Conservation (phyloP, 2,888 invertebrate species). For the Drosophila nr. fundita region DNA sequence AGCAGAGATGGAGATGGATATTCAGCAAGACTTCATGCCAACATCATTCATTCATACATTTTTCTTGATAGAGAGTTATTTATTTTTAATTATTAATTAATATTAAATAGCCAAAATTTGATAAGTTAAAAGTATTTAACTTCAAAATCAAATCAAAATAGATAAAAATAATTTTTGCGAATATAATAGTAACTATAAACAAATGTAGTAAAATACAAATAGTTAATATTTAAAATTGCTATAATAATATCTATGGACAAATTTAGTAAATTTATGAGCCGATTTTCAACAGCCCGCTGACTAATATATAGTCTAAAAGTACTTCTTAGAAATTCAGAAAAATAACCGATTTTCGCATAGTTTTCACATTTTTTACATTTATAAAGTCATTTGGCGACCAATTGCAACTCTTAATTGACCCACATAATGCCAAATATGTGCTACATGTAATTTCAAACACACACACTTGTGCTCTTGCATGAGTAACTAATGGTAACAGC, state of each 20-base stretch:
- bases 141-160: background rate
- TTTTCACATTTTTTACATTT: background rate
- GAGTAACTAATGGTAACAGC: conserved; percentile 2
- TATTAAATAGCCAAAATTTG: background rate
- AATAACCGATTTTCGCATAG: background rate
- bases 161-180: background rate
- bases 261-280: background rate
- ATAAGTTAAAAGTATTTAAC: background rate
- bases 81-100: background rate
- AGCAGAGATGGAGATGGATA: background rate
- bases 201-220: background rate
- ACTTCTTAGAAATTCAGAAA: background rate
- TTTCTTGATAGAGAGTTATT: background rate
- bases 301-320: background rate
- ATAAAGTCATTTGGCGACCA: background rate
- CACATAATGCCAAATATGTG: conserved; percentile 37
- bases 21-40: conserved; percentile 11
- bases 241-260: background rate
- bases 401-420: conserved; percentile 35
- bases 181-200: background rate
- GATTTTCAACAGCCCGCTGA: background rate
- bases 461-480: background rate
- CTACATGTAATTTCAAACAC: conserved; percentile 13
- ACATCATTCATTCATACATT: conserved; percentile 34
- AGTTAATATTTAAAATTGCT: background rate